Percentiles rank a stretch among this genome's conserved stretches.
phyloP scores from a whole-genome alignment of 1,140 invertebrate species.

The Platorchestia sp. region DNA sequence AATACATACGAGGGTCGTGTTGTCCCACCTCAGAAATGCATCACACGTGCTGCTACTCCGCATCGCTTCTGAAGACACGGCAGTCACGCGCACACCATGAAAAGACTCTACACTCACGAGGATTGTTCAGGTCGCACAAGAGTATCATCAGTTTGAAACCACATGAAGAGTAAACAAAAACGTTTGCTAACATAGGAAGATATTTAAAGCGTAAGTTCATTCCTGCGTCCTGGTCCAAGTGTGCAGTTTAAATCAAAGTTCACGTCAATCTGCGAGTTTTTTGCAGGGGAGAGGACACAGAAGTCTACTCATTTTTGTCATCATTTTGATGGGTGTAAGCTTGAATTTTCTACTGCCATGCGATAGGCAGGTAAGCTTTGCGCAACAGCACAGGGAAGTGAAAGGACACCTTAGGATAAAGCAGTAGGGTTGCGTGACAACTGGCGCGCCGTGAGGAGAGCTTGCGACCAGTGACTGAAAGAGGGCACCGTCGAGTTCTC shows the following conservation, averaged over 20 bases:
- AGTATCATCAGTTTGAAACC: background rate
- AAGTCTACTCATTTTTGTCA: background rate
- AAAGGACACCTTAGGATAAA: background rate
- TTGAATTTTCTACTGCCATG: no score
- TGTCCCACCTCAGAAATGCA: background rate
- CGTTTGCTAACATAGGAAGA: background rate
- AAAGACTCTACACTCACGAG: background rate
- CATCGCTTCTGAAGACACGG: no score
- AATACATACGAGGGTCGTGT: background rate
- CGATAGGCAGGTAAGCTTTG: no score
- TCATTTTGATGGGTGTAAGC: no score
- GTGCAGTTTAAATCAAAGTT: no score
- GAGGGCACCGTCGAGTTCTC: background rate
- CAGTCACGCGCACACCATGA: background rate
- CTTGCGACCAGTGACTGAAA: no score
- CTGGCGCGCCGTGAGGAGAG: background rate
- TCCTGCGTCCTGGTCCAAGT: no score
- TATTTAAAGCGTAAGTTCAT: no score
- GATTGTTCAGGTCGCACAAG: background rate
- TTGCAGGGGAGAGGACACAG: background rate
- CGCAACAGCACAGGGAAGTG: background rate
- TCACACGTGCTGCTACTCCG: no score
- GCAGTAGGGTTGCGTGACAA: background rate
- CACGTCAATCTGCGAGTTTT: no score
- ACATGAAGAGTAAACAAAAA: background rate